Percentiles rank a stretch among this genome's conserved stretches.
Conservation (phyloP, 23 tunicate genomes). For the Styela plicata region DNA sequence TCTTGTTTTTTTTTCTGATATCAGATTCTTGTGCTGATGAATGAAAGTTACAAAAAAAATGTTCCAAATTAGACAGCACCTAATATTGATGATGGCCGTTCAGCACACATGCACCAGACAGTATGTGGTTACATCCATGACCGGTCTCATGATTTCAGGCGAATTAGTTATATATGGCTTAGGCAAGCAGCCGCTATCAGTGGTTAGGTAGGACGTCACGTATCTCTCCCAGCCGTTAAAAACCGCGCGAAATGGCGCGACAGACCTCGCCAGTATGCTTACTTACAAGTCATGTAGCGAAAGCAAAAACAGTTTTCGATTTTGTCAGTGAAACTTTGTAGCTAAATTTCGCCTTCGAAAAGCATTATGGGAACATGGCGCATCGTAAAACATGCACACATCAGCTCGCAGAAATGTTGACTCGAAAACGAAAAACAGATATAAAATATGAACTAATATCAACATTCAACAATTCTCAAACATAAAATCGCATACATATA, state of each 20-base stretch:
- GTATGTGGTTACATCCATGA: not conserved
- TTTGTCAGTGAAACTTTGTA: too few species aligned
- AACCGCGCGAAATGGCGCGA: not conserved
- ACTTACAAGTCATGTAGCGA: not conserved
- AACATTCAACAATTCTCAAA: too few species aligned
- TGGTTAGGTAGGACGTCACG: not conserved
- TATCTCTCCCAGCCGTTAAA: not conserved
- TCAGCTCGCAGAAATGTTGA: too few species aligned
- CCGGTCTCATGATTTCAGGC: not conserved
- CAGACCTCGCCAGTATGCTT: not conserved
- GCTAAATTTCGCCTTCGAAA: not conserved
- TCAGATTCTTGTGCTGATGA: too few species aligned
- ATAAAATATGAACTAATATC: too few species aligned
- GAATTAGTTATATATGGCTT: not conserved
- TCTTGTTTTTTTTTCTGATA: too few species aligned
- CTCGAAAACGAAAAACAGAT: too few species aligned
- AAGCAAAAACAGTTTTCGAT: too few species aligned
- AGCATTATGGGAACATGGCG: not conserved
- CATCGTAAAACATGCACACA: too few species aligned
- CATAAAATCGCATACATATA: too few species aligned
- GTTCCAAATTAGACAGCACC: too few species aligned
- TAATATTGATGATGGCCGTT: not conserved
- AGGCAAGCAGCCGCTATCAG: not conserved
- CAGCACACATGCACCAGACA: conserved; percentile 1
- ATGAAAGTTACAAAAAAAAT: too few species aligned